These are phyloP conservation scores for Thunnus thynnus DNA, from an alignment of 2,113 vertebrate species.

Conservation along the genomic window DNA sequence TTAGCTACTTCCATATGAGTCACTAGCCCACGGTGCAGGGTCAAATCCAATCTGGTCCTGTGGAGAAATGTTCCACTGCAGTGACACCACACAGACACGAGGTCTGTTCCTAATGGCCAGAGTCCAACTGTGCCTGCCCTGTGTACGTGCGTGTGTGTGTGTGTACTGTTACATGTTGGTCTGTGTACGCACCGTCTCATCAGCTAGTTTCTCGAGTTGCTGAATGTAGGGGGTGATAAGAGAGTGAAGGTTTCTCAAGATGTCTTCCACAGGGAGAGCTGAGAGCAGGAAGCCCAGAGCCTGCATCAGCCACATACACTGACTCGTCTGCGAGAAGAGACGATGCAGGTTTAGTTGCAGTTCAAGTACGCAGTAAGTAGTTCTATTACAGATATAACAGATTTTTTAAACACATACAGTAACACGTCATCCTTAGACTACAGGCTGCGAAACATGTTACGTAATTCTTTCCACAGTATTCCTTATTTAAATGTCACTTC, in stretches of 20 bases:
- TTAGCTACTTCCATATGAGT: conserved; percentile 58
- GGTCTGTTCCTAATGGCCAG: conserved; percentile 72
- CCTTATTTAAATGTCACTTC: conserved; percentile 30
- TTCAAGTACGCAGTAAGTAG: background rate
- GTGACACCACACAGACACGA: conserved; percentile 73
- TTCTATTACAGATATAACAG: background rate
- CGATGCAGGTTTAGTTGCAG: background rate
- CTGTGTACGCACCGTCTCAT: conserved; percentile 89
- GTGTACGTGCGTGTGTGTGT: conserved; percentile 31
- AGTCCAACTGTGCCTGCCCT: conserved; percentile 62
- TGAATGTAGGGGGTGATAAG: conserved; percentile 99
- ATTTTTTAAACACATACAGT: background rate
- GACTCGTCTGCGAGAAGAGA: conserved; percentile 90
- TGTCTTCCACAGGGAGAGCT: conserved; percentile 96
- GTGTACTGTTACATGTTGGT: conserved; percentile 11
- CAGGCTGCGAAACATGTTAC: conserved; percentile 6
- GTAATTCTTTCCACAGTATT: conserved; percentile 17
- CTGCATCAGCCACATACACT: conserved; percentile 99
- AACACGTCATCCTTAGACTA: conserved; percentile 7
- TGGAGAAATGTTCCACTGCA: conserved; percentile 83
- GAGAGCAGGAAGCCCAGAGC: conserved; percentile 98
- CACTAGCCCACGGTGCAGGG: conserved; percentile 71
- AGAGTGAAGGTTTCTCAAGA: conserved; percentile 96
- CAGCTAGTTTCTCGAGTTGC: conserved; percentile 97
- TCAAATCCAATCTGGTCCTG: conserved; percentile 84